phyloP scores from a whole-genome alignment of 2,113 vertebrate species.

The Megalops atlanticus region DNA sequence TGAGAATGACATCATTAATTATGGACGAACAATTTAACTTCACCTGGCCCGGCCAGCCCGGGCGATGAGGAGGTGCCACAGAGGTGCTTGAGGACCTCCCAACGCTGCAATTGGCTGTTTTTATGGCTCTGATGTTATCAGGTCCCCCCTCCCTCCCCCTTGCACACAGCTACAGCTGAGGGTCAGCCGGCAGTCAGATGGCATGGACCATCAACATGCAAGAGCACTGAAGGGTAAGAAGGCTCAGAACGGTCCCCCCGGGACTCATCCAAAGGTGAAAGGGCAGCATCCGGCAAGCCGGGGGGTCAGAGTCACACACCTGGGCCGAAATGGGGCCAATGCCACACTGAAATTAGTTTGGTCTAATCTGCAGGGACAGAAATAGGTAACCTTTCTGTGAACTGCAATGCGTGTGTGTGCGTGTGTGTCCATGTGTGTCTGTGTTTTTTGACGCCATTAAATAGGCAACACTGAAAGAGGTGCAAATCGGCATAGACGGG shows the following conservation, averaged over 20 bases:
- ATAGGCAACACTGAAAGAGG: neutral
- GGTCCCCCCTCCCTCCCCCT: neutral
- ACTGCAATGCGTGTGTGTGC: no score
- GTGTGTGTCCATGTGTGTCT: no score
- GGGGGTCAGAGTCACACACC: neutral
- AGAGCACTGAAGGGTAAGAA: neutral
- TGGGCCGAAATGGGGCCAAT: neutral
- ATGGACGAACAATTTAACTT: constrained; percentile 29
- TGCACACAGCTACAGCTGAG: neutral
- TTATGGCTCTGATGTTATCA: neutral
- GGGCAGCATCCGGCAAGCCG: neutral
- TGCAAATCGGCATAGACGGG: neutral
- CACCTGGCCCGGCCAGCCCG: neutral
- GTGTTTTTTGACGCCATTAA: neutral
- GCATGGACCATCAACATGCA: constrained; percentile 9
- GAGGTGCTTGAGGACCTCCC: neutral
- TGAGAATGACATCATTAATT: constrained; percentile 23
- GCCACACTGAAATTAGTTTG: neutral
- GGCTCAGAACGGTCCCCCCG: neutral
- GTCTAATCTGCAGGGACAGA: no score
- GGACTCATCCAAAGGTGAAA: neutral
- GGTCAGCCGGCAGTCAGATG: neutral
- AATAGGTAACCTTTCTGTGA: no score
- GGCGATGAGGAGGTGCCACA: neutral
- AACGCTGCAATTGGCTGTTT: neutral